These are phyloP conservation scores for Drosophila lacicola DNA, from an alignment of 2,888 invertebrate genomes.

Conservation along the genomic window DNA sequence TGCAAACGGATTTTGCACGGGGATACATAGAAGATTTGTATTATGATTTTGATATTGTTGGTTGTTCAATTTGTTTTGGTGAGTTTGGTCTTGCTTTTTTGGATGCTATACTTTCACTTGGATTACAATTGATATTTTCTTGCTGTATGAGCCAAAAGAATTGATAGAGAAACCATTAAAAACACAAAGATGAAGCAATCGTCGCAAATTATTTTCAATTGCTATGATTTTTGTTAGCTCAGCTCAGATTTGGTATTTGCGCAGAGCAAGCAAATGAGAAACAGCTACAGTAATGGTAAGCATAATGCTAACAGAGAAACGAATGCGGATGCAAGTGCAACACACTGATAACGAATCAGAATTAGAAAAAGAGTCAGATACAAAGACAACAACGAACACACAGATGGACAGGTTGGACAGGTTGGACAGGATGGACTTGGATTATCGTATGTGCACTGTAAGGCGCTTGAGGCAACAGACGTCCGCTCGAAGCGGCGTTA, in stretches of 20 bases:
- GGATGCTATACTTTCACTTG: constrained; percentile 81
- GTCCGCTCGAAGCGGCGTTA: constrained; percentile 34
- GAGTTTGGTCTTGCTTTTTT: constrained; percentile 70
- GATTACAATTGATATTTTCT: constrained; percentile 81
- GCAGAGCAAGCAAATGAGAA: constrained; percentile 80
- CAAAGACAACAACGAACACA: constrained; percentile 12
- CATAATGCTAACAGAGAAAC: not conserved
- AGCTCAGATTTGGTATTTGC: constrained; percentile 20
- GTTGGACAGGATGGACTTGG: constrained; percentile 7
- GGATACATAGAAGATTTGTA: constrained; percentile 77
- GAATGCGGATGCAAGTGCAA: constrained; percentile 13
- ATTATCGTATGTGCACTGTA: constrained; percentile 84
- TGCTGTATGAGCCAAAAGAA: constrained; percentile 72
- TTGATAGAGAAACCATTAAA: constrained; percentile 69
- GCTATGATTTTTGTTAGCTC: constrained; percentile 11
- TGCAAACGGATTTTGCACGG: constrained; percentile 50
- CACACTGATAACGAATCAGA: constrained; percentile 4
- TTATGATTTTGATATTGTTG: constrained; percentile 63
- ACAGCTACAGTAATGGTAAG: constrained; percentile 25
- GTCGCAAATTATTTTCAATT: constrained; percentile 13
- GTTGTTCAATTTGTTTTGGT: constrained; percentile 58
- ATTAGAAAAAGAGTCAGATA: constrained; percentile 2
- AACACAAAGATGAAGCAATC: constrained; percentile 36
- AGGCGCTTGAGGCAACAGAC: constrained; percentile 85
- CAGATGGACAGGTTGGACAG: not conserved